Base-by-base conservation (phyloP, 2,888 invertebrate genomes). In the Thelaira solivaga region DNA sequence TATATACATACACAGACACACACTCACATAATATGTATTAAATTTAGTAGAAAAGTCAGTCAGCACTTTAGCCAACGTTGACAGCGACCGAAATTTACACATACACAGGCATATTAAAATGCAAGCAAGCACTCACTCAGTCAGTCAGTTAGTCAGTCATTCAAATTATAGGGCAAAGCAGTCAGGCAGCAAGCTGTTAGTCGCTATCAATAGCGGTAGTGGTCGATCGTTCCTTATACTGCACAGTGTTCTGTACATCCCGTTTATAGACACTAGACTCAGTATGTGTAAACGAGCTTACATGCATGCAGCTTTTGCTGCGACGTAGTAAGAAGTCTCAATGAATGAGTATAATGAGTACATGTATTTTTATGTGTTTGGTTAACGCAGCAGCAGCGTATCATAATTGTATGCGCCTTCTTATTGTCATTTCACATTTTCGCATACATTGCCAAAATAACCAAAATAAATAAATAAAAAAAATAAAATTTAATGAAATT, bases 401-500 rank as follows among this genome's bases (percentile, higher is more conserved):
- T 62, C 69, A 72, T 74, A 69, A 75, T 65, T 69, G 68, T 78
- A 76, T 78, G 75, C 74, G 74, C 64, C 76, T 78, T 64, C 74
- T 76, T 73, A 76, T 71, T 71, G 65, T 65, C 71, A 76, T 45
- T 57, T 55, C 4, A 36, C 45, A 59, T 64, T 34, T 71, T 69
- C 57, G 69, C 69, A 76, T 51, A 71, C 69, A 68, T 68, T 75
- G 67, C 61, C 67, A 53, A 75, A 67, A 49, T 36, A 62, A 26
- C 36, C 36, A 11, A 65, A 69, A 29, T 24, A 8, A 57, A 57
- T 59, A 39, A 57, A 68, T 5, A 2, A 43, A 22, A 13, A n/a
- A 47, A 36, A 73, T 24, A 49, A n/a, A n/a, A n/a, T n/a, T n/a
- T n/a, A n/a, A 16, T 41, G 49, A 65, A 41, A 45, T 65, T 65